phyloP scores from a whole-genome alignment of 2,113 vertebrate genomes.

The Charadrius vociferus region DNA sequence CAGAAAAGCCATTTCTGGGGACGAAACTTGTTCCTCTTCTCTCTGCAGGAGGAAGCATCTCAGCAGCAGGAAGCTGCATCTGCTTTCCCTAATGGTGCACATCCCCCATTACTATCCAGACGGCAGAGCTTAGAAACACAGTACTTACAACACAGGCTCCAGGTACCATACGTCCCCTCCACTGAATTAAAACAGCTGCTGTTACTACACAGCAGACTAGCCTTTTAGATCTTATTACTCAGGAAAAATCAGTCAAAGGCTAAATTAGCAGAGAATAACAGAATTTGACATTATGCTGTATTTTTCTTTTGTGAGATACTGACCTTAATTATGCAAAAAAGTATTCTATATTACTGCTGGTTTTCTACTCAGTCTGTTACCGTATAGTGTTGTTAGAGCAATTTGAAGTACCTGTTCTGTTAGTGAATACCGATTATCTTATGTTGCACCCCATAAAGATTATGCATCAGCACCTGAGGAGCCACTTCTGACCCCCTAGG shows the following conservation, averaged over 20 bases:
- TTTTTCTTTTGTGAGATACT: neutral
- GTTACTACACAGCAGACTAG: neutral
- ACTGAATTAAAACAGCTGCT: neutral
- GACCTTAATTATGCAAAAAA: neutral
- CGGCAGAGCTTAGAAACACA: constrained; percentile 92
- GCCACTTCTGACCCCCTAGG: neutral
- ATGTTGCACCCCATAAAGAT: neutral
- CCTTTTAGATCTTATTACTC: neutral
- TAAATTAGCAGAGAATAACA: neutral
- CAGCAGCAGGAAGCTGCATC: constrained; percentile 82
- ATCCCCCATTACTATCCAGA: constrained; percentile 80
- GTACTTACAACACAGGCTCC: constrained; percentile 89
- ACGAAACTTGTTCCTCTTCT: neutral
- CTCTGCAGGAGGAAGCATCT: constrained; percentile 82
- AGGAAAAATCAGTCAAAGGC: neutral
- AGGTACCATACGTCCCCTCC: constrained; percentile 74
- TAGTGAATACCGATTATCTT: neutral
- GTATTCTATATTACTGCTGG: neutral
- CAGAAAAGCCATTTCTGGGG: neutral
- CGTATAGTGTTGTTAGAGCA: neutral
- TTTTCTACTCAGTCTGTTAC: neutral
- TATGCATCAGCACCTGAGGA: neutral
- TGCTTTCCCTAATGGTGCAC: constrained; percentile 77
- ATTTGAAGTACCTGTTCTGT: neutral
- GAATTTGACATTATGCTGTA: accelerated